Evolutionary conservation across 2,797 vertebrate genomes (phyloP), one percentile per base, ranked within the genome.

Genomic region (Vultur gryphus): DNA sequence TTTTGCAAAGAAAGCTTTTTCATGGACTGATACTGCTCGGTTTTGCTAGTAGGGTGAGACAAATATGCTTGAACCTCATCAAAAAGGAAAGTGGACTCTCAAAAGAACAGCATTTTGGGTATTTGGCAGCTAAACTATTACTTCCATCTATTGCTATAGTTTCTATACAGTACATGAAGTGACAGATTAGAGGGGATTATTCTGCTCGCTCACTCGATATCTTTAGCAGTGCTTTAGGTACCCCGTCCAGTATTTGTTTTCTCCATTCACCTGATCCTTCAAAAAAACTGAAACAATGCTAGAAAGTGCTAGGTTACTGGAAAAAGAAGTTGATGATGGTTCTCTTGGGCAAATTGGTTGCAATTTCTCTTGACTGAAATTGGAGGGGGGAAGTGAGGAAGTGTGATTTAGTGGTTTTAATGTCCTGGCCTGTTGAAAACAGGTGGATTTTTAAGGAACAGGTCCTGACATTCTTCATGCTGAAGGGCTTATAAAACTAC

Each of bases 381-480:
- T 9, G 13, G 58, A 55, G 55, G 5, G 26, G 33, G 16, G 9
- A 23, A 54, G 39, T 51, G 41, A 55, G 52, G 75, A 93, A 90
- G 64, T 82, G 21, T 9, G 59, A 26, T 43, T 79, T 3, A 14
- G 70, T 83, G 80, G 77, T 35, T 94, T 91, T 25, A 28, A 52
- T 72, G 58, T 21, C 80, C 75, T 87, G 70, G 39, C 57, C 44
- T 7, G 43, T 37, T 84, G 51, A 54, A 33, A 17, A 29, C 89
- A 90, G 92, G 88, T 95, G 81, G 55, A 16, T 58, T 94, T 96
- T 82, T 90, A 92, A 92, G 71, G 90, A 97, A 49, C 67, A 9
- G 54, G 13, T n/a, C 41, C 67, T 84, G 80, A 73, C 6, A 12
- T 15, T 31, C 37, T 86, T 79, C 6, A 1, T 15, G 43, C 62